These are phyloP conservation scores for Aythya baeri DNA, from an alignment of 2,113 vertebrate genomes.

Conservation along the genomic window DNA sequence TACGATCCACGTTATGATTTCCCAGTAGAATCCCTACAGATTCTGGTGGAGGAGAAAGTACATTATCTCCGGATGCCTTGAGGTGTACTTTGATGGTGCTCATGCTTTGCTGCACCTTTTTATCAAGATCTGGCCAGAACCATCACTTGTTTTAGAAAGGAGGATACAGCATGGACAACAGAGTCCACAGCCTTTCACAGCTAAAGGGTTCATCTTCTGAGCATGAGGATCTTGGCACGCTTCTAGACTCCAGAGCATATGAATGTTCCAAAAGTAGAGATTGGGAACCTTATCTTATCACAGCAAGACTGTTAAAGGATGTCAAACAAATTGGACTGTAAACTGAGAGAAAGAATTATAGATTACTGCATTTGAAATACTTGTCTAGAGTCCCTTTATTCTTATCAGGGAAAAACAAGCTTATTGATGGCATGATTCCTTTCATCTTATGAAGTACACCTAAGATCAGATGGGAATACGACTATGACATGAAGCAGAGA, in stretches of 20 bases:
- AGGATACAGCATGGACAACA: not conserved
- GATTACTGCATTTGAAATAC: not conserved
- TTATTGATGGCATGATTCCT: not conserved
- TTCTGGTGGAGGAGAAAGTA: not conserved
- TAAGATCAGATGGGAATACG: not conserved
- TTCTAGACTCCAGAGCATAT: not conserved
- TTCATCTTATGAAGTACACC: not conserved
- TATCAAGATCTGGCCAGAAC: not conserved
- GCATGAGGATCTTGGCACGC: not conserved
- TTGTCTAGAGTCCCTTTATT: not conserved
- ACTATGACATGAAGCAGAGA: not conserved
- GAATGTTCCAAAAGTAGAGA: not conserved
- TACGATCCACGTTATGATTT: not conserved
- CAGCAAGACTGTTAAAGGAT: not conserved
- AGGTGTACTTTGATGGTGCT: not conserved
- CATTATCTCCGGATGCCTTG: not conserved
- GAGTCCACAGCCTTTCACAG: not conserved
- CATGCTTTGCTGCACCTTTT: not conserved
- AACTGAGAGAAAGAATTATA: not conserved
- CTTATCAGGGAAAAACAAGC: not conserved
- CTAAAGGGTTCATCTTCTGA: not conserved
- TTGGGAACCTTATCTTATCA: not conserved
- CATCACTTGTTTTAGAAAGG: not conserved
- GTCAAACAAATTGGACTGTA: not conserved
- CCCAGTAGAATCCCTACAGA: not conserved